phyloP scores from a whole-genome alignment of 2,797 vertebrate species.

The Pachyuromys duprasi region DNA sequence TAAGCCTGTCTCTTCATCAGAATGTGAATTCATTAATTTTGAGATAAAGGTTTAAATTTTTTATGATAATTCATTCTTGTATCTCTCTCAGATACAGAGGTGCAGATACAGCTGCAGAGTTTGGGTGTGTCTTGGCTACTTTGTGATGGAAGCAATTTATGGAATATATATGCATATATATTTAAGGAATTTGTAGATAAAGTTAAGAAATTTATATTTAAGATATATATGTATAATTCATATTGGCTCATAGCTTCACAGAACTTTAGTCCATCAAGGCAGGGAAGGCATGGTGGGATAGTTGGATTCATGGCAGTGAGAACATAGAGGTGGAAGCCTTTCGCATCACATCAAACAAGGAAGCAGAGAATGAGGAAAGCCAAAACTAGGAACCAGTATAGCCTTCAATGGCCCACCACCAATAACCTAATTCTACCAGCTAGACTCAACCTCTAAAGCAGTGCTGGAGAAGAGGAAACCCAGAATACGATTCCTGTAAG shows the following conservation, averaged over 20 bases:
- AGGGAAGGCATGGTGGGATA: neutral
- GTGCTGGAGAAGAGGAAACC: neutral
- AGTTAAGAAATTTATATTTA: neutral
- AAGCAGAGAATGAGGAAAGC: neutral
- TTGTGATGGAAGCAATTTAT: neutral
- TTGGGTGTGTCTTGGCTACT: neutral
- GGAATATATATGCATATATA: no score
- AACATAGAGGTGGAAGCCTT: neutral
- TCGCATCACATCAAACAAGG: neutral
- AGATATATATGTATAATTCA: no score
- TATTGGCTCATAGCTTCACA: neutral
- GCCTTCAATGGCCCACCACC: neutral
- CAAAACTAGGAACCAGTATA: neutral
- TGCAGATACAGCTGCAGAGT: no score
- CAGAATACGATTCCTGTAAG: neutral
- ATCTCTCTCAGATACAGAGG: neutral
- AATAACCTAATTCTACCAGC: neutral
- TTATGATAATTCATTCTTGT: constrained; percentile 4
- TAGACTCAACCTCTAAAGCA: neutral
- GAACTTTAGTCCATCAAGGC: neutral
- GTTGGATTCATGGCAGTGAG: neutral
- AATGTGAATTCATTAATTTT: neutral
- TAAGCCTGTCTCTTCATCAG: neutral
- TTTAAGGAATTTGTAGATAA: neutral
- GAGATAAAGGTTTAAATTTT: neutral